Base-by-base conservation (phyloP, 2,888 invertebrate genomes). In the Ophion ventricosus region DNA sequence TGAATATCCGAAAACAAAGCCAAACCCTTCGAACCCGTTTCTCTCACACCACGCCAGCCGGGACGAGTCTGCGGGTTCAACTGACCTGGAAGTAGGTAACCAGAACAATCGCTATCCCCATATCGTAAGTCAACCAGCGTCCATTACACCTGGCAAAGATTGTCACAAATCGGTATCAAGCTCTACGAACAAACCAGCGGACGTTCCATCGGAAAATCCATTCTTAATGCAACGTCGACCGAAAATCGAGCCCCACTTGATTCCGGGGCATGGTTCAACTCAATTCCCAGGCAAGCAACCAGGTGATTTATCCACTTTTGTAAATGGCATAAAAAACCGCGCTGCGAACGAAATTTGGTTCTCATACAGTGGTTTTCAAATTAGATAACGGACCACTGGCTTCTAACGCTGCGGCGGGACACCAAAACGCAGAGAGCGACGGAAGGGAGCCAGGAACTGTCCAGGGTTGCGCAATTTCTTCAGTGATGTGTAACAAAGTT, bases 11-110 rank as follows among this genome's bases (percentile, higher is more conserved):
- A 66, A 66, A 35, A 17, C 14, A 14, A 80, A 67, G 17, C 73
- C 73, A 10, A 59, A 61, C 14, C 23, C 57, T 35, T 61, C 80
- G n/a, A 74, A 80, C 40, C 76, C 76, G 4, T 76, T 76, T 76
- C 56, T 76, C 10, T 40, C 76, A 56, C 43, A 43, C 2, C 40
- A 35, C 10, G 56, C 17, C 20, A 56, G 56, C 7, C 25, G 11
- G 3, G 56, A 56, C 29, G 17, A 66, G 3, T 66, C 66, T 23
- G 1, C 29, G 7, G 66, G 26, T 29, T 25, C 35, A 3, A 66
- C 17, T 17, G 29, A 56, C 40, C 56, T 66, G 10, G 56, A 74
- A 63, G 14, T n/a, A 25, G 49, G 20, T 2, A 20, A 26, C 17
- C 56, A 56, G 0, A 23, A 23, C 1, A 23, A 29, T 14, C 63